phyloP scores from a whole-genome alignment of 2,797 vertebrate species.

The Anguilla anguilla region DNA sequence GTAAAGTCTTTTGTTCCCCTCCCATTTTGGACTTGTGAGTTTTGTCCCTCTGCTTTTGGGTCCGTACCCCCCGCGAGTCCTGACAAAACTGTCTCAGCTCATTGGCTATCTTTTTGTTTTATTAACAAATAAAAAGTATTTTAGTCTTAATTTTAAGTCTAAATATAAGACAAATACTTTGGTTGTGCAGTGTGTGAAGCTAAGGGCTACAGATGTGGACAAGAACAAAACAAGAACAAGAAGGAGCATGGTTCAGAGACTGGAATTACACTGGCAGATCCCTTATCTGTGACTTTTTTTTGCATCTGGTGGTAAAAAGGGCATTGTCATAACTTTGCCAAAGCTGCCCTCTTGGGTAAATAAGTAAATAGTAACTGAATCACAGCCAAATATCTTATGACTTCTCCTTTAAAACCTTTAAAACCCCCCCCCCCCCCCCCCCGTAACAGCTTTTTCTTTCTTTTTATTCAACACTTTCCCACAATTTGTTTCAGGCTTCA shows the following conservation, averaged over 20 bases:
- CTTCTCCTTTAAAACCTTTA: background rate
- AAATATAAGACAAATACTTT: background rate
- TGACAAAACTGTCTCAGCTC: too few species aligned
- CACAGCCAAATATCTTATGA: background rate
- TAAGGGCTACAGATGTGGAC: background rate
- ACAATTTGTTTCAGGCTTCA: conserved; percentile 32
- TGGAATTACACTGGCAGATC: background rate
- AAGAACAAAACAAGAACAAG: background rate
- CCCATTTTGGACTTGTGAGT: too few species aligned
- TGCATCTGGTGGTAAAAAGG: background rate
- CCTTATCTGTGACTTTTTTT: background rate
- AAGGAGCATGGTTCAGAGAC: background rate
- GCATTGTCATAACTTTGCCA: background rate
- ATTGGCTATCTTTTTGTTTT: too few species aligned
- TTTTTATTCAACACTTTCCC: background rate
- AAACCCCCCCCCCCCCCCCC: background rate
- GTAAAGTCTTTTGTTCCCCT: too few species aligned
- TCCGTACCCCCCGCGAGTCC: too few species aligned
- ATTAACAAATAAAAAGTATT: too few species aligned
- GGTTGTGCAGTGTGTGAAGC: background rate
- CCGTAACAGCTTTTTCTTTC: background rate
- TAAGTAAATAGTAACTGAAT: background rate
- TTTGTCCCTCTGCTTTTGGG: too few species aligned
- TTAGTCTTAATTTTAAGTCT: too few species aligned
- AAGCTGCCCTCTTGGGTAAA: background rate